Conservation (phyloP, 2,113 vertebrate species). For the Stictonetta naevosa region DNA sequence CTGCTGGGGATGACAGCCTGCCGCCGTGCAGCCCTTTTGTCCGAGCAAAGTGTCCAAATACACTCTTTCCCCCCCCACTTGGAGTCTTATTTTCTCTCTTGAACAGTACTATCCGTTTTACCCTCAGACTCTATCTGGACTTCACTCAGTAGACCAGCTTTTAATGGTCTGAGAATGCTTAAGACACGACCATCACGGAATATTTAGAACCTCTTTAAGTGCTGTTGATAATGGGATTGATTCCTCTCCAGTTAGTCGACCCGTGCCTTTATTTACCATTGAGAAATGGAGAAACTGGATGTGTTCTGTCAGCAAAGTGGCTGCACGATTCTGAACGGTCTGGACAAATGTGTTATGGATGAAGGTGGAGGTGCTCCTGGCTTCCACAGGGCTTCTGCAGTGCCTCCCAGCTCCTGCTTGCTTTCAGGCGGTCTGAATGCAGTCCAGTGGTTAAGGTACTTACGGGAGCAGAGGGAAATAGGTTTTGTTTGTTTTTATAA, state of each 20-base stretch:
- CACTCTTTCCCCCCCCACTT: accelerated
- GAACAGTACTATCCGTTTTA: not conserved
- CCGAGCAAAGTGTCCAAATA: not conserved
- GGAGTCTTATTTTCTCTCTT: not conserved
- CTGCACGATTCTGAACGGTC: not conserved
- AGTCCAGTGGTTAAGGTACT: not conserved
- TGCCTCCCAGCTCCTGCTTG: not conserved
- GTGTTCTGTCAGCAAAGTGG: not conserved
- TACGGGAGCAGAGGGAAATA: not conserved
- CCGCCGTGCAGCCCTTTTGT: not conserved
- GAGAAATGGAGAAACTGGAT: not conserved
- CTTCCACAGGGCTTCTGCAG: not conserved
- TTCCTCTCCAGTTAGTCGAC: not conserved
- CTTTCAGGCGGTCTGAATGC: not conserved
- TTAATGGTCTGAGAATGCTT: not conserved
- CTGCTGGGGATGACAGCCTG: not conserved
- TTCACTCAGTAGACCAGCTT: not conserved
- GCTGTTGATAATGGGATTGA: not conserved
- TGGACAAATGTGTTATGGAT: not conserved
- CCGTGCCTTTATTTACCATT: not conserved
- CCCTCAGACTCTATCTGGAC: not conserved
- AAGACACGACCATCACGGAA: not conserved
- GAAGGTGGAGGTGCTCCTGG: not conserved
- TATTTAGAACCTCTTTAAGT: not conserved
- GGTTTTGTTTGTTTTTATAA: not conserved